A percentile compares a stretch with the other conserved stretches of the same genome.
Evolutionary conservation across 2,888 invertebrate genomes (phyloP).

Genomic region (Eupithecia subumbrata): DNA sequence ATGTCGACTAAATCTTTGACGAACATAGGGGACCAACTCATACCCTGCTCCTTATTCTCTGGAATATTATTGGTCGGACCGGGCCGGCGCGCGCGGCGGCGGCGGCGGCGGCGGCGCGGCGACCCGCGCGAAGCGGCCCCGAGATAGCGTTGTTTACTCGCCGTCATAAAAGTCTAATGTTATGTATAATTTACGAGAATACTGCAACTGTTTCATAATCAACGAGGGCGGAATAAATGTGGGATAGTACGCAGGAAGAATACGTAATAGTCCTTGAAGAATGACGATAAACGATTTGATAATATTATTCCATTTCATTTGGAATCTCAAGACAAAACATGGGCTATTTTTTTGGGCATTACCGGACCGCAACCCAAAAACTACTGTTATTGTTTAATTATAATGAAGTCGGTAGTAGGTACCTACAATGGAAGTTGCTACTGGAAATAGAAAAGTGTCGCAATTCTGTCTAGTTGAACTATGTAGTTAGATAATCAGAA

Average conservation of each 20-base stretch:
- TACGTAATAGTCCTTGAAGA: neutral
- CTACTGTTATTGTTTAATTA: neutral
- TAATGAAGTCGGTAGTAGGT: neutral
- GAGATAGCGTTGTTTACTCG: slow-evolving; percentile 24
- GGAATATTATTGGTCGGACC: no score
- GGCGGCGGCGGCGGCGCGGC: neutral
- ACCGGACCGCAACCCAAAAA: neutral
- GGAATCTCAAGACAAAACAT: neutral
- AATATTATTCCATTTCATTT: slow-evolving; percentile 7
- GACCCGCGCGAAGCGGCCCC: neutral
- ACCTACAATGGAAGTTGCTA: neutral
- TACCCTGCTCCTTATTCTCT: no score
- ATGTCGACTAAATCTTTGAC: no score
- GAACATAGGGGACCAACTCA: no score
- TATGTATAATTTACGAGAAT: slow-evolving; percentile 15
- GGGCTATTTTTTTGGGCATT: neutral
- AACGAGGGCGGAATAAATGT: slow-evolving; percentile 20
- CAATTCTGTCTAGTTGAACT: neutral
- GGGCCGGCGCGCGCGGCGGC: no score
- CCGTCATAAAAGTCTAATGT: slow-evolving; percentile 23
- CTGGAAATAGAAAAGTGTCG: neutral
- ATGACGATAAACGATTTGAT: slow-evolving; percentile 9
- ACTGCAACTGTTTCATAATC: slow-evolving; percentile 27
- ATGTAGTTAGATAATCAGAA: neutral
- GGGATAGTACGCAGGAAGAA: neutral